phyloP scores from a whole-genome alignment of 30 jellyfish, hydroid and myxozoan species.

The Aurelia sp. region DNA sequence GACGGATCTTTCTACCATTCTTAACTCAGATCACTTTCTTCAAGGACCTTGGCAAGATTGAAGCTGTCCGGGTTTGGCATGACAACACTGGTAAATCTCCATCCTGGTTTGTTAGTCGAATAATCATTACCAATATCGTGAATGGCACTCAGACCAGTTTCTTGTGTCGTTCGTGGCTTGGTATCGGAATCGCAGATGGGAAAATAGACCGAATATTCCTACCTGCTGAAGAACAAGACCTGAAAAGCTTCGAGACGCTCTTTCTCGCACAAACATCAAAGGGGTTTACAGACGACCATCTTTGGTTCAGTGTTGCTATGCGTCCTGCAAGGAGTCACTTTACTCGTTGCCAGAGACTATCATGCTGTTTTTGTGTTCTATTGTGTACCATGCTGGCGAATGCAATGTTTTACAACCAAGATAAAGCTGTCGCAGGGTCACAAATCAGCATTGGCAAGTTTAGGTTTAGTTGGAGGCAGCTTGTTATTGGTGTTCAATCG shows the following conservation, averaged over 20 bases:
- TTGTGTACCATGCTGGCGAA: constrained; percentile 78
- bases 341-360: constrained; percentile 80
- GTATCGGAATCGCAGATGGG: constrained; percentile 55
- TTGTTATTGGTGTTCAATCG: constrained; percentile 76
- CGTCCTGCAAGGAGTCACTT: constrained; percentile 81
- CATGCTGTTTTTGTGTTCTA: constrained; percentile 75
- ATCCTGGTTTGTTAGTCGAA: constrained; percentile 88
- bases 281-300: constrained; percentile 84
- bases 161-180: constrained; percentile 76
- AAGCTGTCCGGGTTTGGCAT: constrained; percentile 70
- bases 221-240: constrained; percentile 56
- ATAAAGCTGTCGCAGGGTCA: constrained; percentile 8
- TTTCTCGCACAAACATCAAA: constrained; percentile 76
- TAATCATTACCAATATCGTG: constrained; percentile 35
- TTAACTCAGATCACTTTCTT: background rate
- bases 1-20: too few relatives aligned
- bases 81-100: constrained; percentile 74
- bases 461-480: constrained; percentile 65
- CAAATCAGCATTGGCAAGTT: constrained; percentile 50
- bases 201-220: constrained; percentile 37
- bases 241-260: constrained; percentile 53
- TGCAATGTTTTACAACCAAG: constrained; percentile 75
- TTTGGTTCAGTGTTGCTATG: constrained; percentile 82
- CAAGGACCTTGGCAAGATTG: constrained; percentile 70
- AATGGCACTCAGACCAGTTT: constrained; percentile 30